Base-by-base conservation (phyloP, 2,113 vertebrate species). In the Ophiodon elongatus region DNA sequence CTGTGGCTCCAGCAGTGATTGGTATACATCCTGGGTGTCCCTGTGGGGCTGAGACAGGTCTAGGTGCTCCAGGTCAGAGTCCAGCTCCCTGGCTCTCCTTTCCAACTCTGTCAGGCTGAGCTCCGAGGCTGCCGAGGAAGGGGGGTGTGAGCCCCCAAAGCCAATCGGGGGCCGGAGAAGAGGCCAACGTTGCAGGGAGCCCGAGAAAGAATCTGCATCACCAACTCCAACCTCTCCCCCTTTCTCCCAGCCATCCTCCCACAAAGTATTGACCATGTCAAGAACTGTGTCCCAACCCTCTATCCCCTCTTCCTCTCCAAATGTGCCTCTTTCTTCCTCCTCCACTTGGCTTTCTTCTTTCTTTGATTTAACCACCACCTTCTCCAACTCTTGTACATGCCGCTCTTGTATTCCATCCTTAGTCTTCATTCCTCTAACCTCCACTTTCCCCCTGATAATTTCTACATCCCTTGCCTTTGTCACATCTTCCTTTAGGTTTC, bases 91-190 rank as follows among this genome's bases (percentile, higher is more conserved):
- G 65, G 93, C 93, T 80, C 95, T 83, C 69, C 89, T 92, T 73
- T 96, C 95, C 54, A 96, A 66, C 80, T 95, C 95, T 2, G 93
- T 90, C 41, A 95, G 84, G 79, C 95, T 95, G 50, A 95, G 91
- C 86, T 95, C 95, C 0, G 95, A 96, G 35, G 95, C 95, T 8
- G 95, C 93, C 0, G 93, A 93, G 15, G 95, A 96, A 0, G 95
- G 94, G 0, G 95, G 95, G 15, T 95, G 94, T 2, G 95, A 95
- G 17, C 95, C 95, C n/a, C 95, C 95, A 8, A 96, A 96, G 52
- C 95, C 95, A 0, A 94, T 47, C 0, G 95, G 95, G 4, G 95
- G 95, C 45, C 92, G 87, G 39, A 96, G 93, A 29, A 96, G 92
- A 39, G 95, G 95, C 95, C 95, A 96, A 6, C 89, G 91, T 29